Conservation (phyloP, 1,140 invertebrate genomes). For the Drosophila quadrilineata region DNA sequence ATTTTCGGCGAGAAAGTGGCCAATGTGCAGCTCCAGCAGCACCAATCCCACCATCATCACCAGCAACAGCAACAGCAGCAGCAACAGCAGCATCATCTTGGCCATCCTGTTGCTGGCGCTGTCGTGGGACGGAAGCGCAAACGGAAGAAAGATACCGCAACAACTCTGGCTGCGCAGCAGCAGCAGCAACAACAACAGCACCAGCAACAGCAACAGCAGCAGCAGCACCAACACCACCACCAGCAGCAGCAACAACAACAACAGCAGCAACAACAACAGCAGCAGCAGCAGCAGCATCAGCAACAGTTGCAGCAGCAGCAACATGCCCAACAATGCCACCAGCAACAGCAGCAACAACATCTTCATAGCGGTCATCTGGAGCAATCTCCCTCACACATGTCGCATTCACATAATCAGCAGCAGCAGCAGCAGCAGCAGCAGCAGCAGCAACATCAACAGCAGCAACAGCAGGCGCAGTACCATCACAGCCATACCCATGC, state of each 20-base stretch:
- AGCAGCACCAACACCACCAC: slow-evolving; percentile 20
- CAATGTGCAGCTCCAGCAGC: not conserved
- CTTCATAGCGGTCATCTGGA: no score
- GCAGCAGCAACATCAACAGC: slow-evolving; percentile 26
- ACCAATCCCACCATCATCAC: not conserved
- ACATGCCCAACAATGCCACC: slow-evolving; percentile 9
- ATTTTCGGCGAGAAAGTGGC: slow-evolving; percentile 74
- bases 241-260: slow-evolving; percentile 41
- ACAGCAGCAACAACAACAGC: slow-evolving; percentile 17
- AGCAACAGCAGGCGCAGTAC: slow-evolving; percentile 35
- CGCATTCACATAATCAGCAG: slow-evolving; percentile 10
- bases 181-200: slow-evolving; percentile 35
- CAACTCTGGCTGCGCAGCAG: slow-evolving; percentile 13
- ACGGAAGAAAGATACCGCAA: slow-evolving; percentile 59
- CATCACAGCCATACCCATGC: slow-evolving; percentile 42
- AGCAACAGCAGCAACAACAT: slow-evolving; percentile 25
- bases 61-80: no score
- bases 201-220: slow-evolving; percentile 30
- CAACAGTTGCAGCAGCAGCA: slow-evolving; percentile 27
- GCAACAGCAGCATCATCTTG: no score
- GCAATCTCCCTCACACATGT: slow-evolving; percentile 3
- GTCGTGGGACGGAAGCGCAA: slow-evolving; percentile 63
- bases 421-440: slow-evolving; percentile 43
- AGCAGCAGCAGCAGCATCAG: slow-evolving; percentile 41
- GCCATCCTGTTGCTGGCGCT: no score